phyloP scores from a whole-genome alignment of 2,113 vertebrate genomes.

The Hydrolagus affinis region DNA sequence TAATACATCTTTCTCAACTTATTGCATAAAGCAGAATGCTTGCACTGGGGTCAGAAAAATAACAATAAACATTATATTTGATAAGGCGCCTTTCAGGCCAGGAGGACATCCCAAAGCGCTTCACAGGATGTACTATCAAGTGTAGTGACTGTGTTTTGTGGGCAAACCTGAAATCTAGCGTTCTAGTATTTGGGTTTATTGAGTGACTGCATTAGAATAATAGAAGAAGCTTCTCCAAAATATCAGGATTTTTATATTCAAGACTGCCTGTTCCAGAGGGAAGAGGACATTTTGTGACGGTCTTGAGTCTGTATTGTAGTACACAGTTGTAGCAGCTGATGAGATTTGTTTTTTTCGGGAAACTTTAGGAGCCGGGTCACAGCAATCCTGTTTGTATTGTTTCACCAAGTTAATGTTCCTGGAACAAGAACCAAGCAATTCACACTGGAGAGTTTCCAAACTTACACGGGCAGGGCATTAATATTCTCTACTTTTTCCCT shows the following conservation, averaged over 20 bases:
- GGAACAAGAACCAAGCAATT: neutral
- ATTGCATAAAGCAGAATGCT: no score
- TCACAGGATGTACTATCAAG: no score
- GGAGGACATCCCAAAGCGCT: no score
- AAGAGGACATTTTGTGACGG: neutral
- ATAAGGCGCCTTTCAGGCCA: no score
- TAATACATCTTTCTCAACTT: no score
- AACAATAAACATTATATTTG: no score
- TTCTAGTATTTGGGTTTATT: neutral
- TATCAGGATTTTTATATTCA: neutral
- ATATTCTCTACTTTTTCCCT: neutral
- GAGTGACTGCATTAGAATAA: neutral
- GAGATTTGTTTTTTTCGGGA: neutral
- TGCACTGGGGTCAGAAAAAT: no score
- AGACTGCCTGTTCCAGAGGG: neutral
- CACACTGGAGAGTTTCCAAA: neutral
- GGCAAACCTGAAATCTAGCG: neutral
- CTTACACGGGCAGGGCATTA: neutral
- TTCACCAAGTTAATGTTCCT: neutral
- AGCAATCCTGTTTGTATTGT: neutral
- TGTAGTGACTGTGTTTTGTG: neutral
- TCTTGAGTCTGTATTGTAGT: neutral
- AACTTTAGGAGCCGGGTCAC: neutral
- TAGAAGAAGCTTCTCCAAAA: neutral
- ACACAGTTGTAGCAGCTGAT: neutral